A percentile compares a stretch with the other conserved stretches of the same genome.
Conservation (phyloP, 2,888 invertebrate genomes). For the Trypoxylon attenuatum region DNA sequence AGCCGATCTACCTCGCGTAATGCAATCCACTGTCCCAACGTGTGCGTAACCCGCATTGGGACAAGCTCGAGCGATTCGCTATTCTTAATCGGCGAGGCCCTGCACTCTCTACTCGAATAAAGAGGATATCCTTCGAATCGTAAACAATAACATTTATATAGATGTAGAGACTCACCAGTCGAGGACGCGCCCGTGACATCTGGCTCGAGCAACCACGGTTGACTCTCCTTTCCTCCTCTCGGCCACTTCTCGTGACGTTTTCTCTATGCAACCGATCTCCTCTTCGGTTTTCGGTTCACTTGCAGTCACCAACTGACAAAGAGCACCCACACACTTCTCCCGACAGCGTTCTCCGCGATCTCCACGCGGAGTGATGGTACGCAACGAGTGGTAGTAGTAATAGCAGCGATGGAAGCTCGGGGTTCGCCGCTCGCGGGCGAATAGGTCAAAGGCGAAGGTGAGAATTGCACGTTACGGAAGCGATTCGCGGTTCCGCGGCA, state of each 20-base stretch:
- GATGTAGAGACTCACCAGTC: constrained; percentile 52
- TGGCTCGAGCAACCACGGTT: constrained; percentile 20
- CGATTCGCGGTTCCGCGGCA: not conserved
- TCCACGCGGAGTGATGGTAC: not conserved
- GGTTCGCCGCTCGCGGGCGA: not conserved
- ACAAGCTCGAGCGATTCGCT: no score
- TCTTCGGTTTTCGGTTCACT: constrained; percentile 32
- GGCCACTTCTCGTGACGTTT: not conserved
- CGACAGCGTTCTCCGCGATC: constrained; percentile 16
- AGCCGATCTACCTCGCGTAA: not conserved
- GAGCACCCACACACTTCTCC: constrained; percentile 49
- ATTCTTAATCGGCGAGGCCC: no score
- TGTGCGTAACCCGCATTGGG: no score
- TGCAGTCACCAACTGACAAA: constrained; percentile 54
- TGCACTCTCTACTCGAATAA: no score
- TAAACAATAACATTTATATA: no score
- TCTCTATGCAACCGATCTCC: not conserved
- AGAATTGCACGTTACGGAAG: no score
- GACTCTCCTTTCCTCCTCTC: not conserved
- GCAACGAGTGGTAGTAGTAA: no score
- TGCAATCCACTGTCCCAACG: not conserved
- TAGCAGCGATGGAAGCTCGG: no score
- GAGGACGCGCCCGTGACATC: constrained; percentile 42
- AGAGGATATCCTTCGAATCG: not conserved
- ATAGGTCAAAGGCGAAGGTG: not conserved